phyloP scores from a whole-genome alignment of 2,797 vertebrate species.

The Myotis myotis region DNA sequence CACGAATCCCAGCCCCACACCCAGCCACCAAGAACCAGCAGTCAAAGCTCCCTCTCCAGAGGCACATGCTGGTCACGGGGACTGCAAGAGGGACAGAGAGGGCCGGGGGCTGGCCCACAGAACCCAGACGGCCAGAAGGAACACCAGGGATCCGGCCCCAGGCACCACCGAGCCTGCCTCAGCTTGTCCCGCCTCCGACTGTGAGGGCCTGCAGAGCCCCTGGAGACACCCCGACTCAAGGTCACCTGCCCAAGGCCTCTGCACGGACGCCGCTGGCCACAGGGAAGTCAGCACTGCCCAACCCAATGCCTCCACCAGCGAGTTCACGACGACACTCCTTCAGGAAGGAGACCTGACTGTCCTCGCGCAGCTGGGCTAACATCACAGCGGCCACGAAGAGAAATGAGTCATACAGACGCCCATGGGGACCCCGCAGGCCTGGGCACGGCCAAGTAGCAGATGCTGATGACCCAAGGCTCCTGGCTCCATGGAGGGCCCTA shows the following conservation, averaged over 20 bases:
- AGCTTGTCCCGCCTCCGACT: neutral
- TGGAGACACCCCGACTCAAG: rapidly evolving
- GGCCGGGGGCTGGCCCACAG: neutral
- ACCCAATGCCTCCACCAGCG: rapidly evolving
- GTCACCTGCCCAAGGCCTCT: rapidly evolving
- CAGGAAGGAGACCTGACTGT: neutral
- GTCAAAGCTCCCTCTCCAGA: neutral
- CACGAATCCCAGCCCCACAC: neutral
- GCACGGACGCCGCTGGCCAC: neutral
- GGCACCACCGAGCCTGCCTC: neutral
- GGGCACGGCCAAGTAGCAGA: neutral
- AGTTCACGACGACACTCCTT: neutral
- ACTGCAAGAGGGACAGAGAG: neutral
- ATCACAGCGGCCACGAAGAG: neutral
- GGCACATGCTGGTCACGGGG: neutral
- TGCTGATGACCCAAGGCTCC: neutral
- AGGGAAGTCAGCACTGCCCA: rapidly evolving
- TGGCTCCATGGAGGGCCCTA: neutral
- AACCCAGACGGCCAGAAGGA: neutral
- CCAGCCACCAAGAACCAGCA: neutral
- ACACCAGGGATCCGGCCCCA: neutral
- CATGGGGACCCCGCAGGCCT: neutral
- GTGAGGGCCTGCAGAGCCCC: neutral
- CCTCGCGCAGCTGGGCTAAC: neutral
- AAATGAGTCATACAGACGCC: rapidly evolving